Conservation (phyloP, 1,140 invertebrate genomes). For the Archivesica marissinica region DNA sequence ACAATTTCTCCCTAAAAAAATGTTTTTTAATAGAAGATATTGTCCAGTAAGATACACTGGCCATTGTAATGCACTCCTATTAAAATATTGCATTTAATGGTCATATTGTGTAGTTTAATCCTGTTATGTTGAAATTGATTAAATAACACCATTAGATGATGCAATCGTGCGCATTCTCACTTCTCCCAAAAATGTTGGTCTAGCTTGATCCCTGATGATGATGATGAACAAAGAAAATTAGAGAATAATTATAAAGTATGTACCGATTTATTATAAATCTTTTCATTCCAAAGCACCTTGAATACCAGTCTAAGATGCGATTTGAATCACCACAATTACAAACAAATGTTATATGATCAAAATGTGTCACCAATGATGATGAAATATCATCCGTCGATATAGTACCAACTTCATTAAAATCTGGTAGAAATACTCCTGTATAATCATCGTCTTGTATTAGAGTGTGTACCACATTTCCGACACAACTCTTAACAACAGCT, state of each 20-base stretch:
- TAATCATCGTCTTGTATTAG: slow-evolving; percentile 83
- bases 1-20: too few species aligned
- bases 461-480: slow-evolving; percentile 85
- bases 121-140: too few species aligned
- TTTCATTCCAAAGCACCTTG: slow-evolving; percentile 85
- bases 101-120: too few species aligned
- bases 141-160: too few species aligned
- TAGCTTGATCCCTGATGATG: too few species aligned
- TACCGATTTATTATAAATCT: slow-evolving; percentile 85
- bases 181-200: too few species aligned
- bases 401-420: slow-evolving; percentile 73
- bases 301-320: slow-evolving; percentile 84
- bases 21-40: too few species aligned
- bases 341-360: slow-evolving; percentile 85
- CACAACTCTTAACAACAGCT: slow-evolving; percentile 84
- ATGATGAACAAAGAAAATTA: too few species aligned
- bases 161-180: too few species aligned
- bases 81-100: too few species aligned
- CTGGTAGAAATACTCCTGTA: slow-evolving; percentile 83
- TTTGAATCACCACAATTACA: slow-evolving; percentile 81
- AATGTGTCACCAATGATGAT: slow-evolving; percentile 71
- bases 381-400: background rate
- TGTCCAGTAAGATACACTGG: too few species aligned
- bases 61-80: too few species aligned
- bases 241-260: background rate